Evolutionary conservation across 2,888 invertebrate species (phyloP), one percentile per base, ranked within the genome.

Genomic region (Acronicta leporina): DNA sequence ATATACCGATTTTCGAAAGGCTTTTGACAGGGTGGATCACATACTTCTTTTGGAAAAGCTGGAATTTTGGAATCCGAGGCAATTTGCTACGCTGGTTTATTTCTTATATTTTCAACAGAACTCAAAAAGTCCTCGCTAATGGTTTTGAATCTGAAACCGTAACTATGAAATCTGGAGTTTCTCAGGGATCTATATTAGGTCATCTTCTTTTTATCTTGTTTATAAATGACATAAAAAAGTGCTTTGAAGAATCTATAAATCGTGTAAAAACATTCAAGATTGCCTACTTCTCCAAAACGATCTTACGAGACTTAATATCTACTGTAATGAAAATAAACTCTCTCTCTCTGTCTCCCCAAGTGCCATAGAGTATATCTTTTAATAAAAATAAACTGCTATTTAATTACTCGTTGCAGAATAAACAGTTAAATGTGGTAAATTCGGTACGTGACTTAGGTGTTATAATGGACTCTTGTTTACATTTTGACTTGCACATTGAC

Each of bases 341-440:
- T 45, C 20, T 15, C 45, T 53, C 13, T 45, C n/a, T n/a, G 53
- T 14, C 44, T 53, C 8, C 53, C 45, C 5, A 45, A 53, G 38
- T 53, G 38, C 20, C 25, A 45, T 1, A 15, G 7, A n/a, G n/a
- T 1, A 53, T 53, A 7, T 38, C 45, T 10, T 53, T 38, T 45
- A 53, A 51, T 1, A 51, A 33, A 27, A 51, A 27, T n/a, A 14
- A 10, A 16, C 2, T 51, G 7, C 5, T 14, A 8, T 51, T 14
- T 30, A 15, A 50, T 15, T 41, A 50, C 8, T 40, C 35, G 8
- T 16, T 49, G 5, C 9, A 49, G 8, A 40, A 33, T 13, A 10
- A 5, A 11, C 2, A 7, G 9, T 10, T 48, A 5, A 35, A 15
- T 11, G 13, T 0, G 3, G 48, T 48, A 4, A 5, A 15, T 7